Conservation (phyloP, 2,113 vertebrate species). For the Australoheros scitulus region DNA sequence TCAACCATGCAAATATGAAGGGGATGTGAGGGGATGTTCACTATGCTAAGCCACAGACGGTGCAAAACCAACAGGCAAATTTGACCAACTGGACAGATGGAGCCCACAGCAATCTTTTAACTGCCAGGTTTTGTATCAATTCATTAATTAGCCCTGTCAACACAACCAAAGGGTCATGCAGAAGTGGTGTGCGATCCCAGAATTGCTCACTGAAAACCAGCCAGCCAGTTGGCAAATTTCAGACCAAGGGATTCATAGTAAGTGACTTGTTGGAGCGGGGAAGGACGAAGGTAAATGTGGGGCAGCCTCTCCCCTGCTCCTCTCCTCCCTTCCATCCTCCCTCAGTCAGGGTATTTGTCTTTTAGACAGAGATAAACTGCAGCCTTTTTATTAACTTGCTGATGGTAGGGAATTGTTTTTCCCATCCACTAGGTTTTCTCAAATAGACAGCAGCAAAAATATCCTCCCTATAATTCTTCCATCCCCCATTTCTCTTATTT, state of each 20-base stretch:
- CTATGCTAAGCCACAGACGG: conserved; percentile 36
- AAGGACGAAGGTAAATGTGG: conserved; percentile 57
- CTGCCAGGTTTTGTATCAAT: conserved; percentile 53
- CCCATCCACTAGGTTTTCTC: conserved; percentile 63
- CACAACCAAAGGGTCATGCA: conserved; percentile 43
- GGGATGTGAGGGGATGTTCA: conserved; percentile 20
- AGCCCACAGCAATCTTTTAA: conserved; percentile 50
- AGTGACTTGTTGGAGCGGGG: conserved; percentile 54
- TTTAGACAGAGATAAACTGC: conserved; percentile 80
- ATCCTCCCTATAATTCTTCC: conserved; percentile 59
- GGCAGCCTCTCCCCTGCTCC: conserved; percentile 45
- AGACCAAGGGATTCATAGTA: conserved; percentile 43
- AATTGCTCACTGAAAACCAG: conserved; percentile 22
- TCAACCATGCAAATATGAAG: conserved; percentile 10
- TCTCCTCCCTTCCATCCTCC: conserved; percentile 51
- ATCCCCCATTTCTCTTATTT: conserved; percentile 47
- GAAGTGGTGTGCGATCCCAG: conserved; percentile 10
- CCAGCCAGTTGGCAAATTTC: conserved; percentile 27
- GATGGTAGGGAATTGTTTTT: conserved; percentile 76
- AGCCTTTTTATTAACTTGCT: conserved; percentile 80
- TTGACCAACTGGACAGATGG: conserved; percentile 65
- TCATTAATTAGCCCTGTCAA: conserved; percentile 65
- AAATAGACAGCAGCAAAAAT: conserved; percentile 64
- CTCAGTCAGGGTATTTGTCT: conserved; percentile 76
- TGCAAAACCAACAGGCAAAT: conserved; percentile 50